Conservation (phyloP, 2,797 vertebrate genomes). For the Naso thynnoides region DNA sequence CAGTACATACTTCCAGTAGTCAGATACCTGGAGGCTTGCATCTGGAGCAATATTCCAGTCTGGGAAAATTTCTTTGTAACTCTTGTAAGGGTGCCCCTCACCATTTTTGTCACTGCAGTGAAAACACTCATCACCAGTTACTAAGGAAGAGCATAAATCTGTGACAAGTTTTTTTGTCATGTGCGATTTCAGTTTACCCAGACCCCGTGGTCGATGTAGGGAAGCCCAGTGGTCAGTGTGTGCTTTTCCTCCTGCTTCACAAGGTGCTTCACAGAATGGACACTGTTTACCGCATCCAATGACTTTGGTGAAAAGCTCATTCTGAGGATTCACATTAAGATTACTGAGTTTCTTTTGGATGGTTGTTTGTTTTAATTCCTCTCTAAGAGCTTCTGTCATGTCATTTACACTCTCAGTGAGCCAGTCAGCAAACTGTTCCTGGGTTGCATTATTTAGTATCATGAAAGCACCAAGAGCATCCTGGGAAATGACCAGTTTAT, state of each 20-base stretch:
- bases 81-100: constrained; percentile 65
- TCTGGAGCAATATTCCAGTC: constrained; percentile 81
- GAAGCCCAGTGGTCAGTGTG: constrained; percentile 67
- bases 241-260: constrained; percentile 65
- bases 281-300: constrained; percentile 80
- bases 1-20: constrained; percentile 85
- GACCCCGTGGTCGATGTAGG: constrained; percentile 67
- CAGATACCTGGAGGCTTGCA: constrained; percentile 65
- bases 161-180: no score
- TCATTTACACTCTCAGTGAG: constrained; percentile 43
- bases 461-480: constrained; percentile 57
- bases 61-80: constrained; percentile 56
- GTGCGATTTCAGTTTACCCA: accelerated
- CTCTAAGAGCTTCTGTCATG: constrained; percentile 33
- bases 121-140: no score
- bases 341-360: constrained; percentile 2
- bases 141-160: no score
- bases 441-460: constrained; percentile 64
- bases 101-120: no score
- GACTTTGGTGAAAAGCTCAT: constrained; percentile 68
- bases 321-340: constrained; percentile 63
- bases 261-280: constrained; percentile 76
- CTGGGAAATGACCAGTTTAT: constrained; percentile 70
- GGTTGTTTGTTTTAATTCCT: accelerated
- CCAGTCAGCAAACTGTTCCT: constrained; percentile 61